phyloP scores from a whole-genome alignment of 2,888 invertebrate genomes.

The Melieria crassipennis region DNA sequence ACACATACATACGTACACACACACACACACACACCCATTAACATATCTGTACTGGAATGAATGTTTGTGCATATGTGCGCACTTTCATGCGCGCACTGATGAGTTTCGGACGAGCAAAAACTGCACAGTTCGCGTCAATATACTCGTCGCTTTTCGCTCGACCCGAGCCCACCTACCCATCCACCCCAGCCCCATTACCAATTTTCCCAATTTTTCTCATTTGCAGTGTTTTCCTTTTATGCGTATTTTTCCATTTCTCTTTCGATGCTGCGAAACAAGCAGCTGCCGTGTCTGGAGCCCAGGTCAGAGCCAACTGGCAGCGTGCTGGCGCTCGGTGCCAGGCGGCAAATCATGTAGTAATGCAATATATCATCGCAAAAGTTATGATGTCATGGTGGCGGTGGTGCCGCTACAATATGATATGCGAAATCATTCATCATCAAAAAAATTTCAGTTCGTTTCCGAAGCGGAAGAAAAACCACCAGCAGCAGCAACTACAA shows the following conservation, averaged over 20 bases:
- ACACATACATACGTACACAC: background rate
- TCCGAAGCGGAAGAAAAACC: background rate
- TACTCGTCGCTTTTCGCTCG: no score
- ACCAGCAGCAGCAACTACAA: background rate
- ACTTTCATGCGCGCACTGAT: no score
- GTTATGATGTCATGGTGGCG: conserved; percentile 26
- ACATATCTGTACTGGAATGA: background rate
- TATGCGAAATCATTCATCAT: conserved; percentile 28
- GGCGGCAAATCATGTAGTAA: background rate
- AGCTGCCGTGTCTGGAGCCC: no score
- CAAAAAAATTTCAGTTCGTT: conserved; percentile 12
- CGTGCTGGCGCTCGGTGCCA: background rate
- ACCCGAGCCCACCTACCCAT: no score
- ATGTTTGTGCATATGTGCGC: background rate
- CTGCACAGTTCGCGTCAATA: no score
- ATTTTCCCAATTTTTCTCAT: no score
- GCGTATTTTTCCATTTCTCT: no score
- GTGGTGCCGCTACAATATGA: conserved; percentile 10
- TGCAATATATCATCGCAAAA: conserved; percentile 26
- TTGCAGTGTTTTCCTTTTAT: no score
- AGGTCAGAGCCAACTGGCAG: no score
- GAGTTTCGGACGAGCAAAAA: no score
- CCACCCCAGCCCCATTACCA: no score
- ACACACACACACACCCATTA: background rate
- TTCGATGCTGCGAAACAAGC: no score